A percentile compares a stretch with the other conserved stretches of the same genome.
These are phyloP conservation scores for Aramus guarauna DNA, from an alignment of 2,113 vertebrate genomes.

Conservation along the genomic window DNA sequence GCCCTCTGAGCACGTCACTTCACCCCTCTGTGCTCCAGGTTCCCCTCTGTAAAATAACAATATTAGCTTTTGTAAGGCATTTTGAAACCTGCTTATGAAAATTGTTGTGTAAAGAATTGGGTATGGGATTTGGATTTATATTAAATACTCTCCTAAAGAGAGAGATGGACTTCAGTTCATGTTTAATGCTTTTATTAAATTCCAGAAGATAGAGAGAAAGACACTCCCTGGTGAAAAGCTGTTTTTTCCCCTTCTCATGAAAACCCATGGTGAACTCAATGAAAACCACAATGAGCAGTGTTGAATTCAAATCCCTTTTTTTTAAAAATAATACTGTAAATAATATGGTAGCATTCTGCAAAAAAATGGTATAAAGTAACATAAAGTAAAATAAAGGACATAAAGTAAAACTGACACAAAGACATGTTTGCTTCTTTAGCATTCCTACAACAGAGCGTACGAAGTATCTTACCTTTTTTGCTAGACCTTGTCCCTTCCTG, in stretches of 20 bases:
- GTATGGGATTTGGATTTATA: background rate
- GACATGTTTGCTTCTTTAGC: background rate
- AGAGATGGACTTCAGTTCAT: background rate
- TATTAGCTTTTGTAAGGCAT: background rate
- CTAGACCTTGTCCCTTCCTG: slow-evolving; percentile 78
- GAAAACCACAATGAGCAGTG: background rate
- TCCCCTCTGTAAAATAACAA: background rate
- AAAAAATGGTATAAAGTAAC: background rate
- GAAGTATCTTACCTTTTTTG: background rate
- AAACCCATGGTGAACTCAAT: background rate
- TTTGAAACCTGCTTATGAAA: background rate
- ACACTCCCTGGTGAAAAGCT: background rate
- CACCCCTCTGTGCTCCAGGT: background rate
- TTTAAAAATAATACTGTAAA: background rate
- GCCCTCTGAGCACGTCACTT: background rate
- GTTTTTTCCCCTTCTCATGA: background rate
- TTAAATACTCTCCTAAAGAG: background rate
- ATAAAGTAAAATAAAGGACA: background rate
- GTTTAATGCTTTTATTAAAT: background rate
- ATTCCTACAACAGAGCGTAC: background rate
- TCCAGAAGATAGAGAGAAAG: background rate
- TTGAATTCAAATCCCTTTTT: background rate
- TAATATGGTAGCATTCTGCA: background rate
- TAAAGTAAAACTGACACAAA: background rate
- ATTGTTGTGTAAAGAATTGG: background rate